Evolutionary conservation across 2,888 invertebrate species (phyloP), one percentile per base, ranked within the genome.

Genomic region (Pycnomerus fuliginosus): DNA sequence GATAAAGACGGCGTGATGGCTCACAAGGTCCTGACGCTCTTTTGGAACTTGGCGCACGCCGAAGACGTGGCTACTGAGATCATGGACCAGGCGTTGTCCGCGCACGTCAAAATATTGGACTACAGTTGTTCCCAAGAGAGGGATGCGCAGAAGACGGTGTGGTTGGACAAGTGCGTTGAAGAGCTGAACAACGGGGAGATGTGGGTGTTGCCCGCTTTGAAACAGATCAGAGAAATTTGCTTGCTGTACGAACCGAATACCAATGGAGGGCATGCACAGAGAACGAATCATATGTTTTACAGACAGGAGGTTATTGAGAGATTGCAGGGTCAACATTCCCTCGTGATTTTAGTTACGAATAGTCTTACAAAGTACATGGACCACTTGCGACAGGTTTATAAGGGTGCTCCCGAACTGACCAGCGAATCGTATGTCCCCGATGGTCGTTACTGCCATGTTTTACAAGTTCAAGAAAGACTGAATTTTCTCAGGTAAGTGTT

Each of bases 1-100:
- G 97, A 98, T 71, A 97, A 98, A 71, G 95, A 97, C 71, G 97
- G 97, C 34, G 93, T 96, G 5, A 97, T 97, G 97, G 96, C 97
- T 29, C 91, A 94, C 70, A 97, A 97, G 80, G 94, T 95, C 32
- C 76, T 98, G 60, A 91, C 90, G 48, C 76, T 97, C 28, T 90
- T 98, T 72, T 98, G 97, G 97, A 94, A 93, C 68, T 77, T 98
- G 69, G 95, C 96, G 3, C 95, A 96, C 73, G 92, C 93, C 37
- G 90, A 92, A 60, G 96, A 97, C 73, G 92, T 96, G 41, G 90
- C 93, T 44, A 95, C 93, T 1, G 97, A 98, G 74, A 96, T 96
- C 49, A 90, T 97, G 82, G 97, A 98, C 72, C 95, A 96, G 69
- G 96, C 97, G 1, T 75, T 98, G 55, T 85, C 86, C 20, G 94